Conservation (phyloP, 2,888 invertebrate species). For the Andrena haemorrhoa region DNA sequence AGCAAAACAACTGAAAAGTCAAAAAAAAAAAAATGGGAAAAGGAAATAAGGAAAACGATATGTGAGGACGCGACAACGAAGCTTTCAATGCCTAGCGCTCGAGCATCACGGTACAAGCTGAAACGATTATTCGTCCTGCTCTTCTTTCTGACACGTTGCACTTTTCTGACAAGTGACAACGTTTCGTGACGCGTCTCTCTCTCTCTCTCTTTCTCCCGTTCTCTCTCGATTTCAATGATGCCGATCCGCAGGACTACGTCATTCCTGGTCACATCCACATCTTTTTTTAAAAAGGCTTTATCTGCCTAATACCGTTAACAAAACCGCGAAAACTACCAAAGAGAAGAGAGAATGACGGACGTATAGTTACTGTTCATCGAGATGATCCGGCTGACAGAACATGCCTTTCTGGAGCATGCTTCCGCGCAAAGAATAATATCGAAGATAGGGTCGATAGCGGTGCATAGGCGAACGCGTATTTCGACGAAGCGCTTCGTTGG, state of each 20-base stretch:
- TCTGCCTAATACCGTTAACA: too few relatives aligned
- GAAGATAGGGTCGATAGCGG: background rate
- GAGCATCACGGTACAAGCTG: constrained; percentile 22
- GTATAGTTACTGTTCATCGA: background rate
- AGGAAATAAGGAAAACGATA: background rate
- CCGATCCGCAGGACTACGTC: background rate
- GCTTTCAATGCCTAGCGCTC: constrained; percentile 17
- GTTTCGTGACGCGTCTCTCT: constrained; percentile 68
- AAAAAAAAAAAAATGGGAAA: background rate
- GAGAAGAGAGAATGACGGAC: constrained; percentile 4
- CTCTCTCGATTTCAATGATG: background rate
- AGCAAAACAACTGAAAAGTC: constrained; percentile 6
- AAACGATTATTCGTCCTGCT: constrained; percentile 8
- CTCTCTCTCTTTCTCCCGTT: constrained; percentile 50
- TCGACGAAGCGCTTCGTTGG: background rate
- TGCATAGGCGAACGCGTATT: background rate
- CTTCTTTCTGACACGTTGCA: constrained; percentile 57
- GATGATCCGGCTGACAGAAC: constrained; percentile 21
- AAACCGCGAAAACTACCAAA: background rate
- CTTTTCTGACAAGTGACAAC: constrained; percentile 61
- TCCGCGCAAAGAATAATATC: background rate
- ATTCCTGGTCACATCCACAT: background rate
- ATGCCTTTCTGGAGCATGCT: constrained; percentile 21
- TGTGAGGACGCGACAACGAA: constrained; percentile 25
- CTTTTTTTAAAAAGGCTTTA: background rate